These are phyloP conservation scores for Microtus montanus DNA, from an alignment of 2,113 vertebrate genomes.

Conservation along the genomic window DNA sequence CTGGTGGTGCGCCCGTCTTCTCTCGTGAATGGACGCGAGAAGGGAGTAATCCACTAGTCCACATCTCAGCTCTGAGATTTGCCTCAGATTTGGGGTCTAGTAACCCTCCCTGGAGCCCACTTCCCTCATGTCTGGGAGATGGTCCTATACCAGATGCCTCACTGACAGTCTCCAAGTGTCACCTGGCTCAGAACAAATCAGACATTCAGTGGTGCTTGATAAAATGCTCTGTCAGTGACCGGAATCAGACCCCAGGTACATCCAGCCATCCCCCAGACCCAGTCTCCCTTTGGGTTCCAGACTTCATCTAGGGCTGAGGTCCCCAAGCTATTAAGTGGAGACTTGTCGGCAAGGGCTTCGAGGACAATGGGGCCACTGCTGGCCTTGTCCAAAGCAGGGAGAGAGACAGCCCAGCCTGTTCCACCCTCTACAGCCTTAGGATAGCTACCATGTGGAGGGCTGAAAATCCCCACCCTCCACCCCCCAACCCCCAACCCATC, in stretches of 20 bases:
- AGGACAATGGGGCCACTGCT: not conserved
- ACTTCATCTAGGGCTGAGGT: not conserved
- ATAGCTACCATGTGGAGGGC: fast-evolving
- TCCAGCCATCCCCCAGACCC: not conserved
- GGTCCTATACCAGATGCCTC: not conserved
- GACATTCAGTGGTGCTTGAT: not conserved
- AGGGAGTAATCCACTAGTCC: not conserved
- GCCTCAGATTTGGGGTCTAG: not conserved
- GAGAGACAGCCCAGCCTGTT: not conserved
- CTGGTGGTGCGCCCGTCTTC: not conserved
- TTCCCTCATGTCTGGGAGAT: not conserved
- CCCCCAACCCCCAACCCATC: not conserved
- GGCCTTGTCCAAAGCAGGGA: not conserved
- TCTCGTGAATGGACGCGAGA: not conserved
- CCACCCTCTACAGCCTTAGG: not conserved
- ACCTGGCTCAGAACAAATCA: not conserved
- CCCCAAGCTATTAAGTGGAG: not conserved
- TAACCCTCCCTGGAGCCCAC: not conserved
- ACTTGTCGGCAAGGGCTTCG: fast-evolving
- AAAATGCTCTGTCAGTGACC: not conserved
- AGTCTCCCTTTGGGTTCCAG: not conserved
- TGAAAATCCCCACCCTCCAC: not conserved
- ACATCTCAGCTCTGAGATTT: not conserved
- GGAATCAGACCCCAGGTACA: not conserved
- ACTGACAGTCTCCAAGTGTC: not conserved